These are phyloP conservation scores for Gerris lacustris DNA, from an alignment of 2,888 invertebrate genomes.

Conservation along the genomic window DNA sequence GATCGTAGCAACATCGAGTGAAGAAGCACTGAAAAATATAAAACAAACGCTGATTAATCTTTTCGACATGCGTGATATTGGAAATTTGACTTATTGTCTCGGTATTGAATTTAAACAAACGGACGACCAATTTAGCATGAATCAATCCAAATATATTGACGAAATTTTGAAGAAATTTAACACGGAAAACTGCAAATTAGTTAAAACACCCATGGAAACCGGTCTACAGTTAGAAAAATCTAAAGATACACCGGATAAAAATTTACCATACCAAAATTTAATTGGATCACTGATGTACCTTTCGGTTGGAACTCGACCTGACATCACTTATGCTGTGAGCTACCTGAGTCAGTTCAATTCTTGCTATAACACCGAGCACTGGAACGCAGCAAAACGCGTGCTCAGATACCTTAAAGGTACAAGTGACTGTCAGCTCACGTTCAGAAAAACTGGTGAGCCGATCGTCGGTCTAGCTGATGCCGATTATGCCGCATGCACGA, in stretches of 20 bases:
- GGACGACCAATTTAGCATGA: too few species aligned
- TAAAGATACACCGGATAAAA: slow-evolving; percentile 5
- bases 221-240: slow-evolving; percentile 18
- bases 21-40: background rate
- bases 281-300: slow-evolving; percentile 16
- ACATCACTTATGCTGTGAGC: slow-evolving; percentile 17
- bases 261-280: slow-evolving; percentile 18
- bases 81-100: slow-evolving; percentile 7
- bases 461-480: slow-evolving; percentile 15
- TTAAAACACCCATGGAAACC: slow-evolving; percentile 16
- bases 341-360: slow-evolving; percentile 18
- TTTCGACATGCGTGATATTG: slow-evolving; percentile 17
- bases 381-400: slow-evolving; percentile 21
- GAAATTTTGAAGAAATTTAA: slow-evolving; percentile 16
- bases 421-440: slow-evolving; percentile 11
- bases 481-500: slow-evolving; percentile 14
- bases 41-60: slow-evolving; percentile 13
- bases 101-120: slow-evolving; percentile 13
- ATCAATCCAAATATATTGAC: slow-evolving; percentile 8
- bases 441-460: slow-evolving; percentile 12
- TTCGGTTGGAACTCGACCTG: slow-evolving; percentile 18
- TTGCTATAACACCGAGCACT: slow-evolving; percentile 14
- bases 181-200: slow-evolving; percentile 18
- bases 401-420: slow-evolving; percentile 20
- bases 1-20: background rate